Percentiles rank a stretch among this genome's conserved stretches.
phyloP scores from a whole-genome alignment of 2,888 invertebrate species.

The Drosophila subquinaria region DNA sequence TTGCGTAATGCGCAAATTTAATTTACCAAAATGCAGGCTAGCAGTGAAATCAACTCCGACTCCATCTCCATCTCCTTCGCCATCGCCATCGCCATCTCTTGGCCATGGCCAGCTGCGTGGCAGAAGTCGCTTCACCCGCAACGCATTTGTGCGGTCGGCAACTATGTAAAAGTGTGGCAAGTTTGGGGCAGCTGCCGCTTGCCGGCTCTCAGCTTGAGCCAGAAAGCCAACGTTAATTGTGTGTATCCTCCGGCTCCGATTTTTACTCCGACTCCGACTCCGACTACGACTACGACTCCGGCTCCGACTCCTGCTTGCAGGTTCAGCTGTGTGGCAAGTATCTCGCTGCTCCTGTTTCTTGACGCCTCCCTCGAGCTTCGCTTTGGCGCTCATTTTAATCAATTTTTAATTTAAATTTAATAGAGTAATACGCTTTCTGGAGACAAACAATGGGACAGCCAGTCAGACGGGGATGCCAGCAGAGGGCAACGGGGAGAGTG shows the following conservation, averaged over 20 bases:
- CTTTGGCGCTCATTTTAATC: conserved; percentile 76
- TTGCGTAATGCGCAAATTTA: conserved; percentile 82
- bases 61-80: background rate
- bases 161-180: conserved; percentile 51
- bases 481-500: too few relatives aligned
- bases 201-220: conserved; percentile 44
- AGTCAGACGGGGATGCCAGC: background rate
- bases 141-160: conserved; percentile 67
- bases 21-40: conserved; percentile 75
- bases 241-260: conserved; percentile 66
- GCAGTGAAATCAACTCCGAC: conserved; percentile 30
- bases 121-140: conserved; percentile 68
- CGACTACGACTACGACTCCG: background rate
- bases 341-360: conserved; percentile 23
- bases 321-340: conserved; percentile 60
- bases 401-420: conserved; percentile 83
- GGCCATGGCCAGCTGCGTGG: conserved; percentile 28
- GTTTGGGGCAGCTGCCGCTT: conserved; percentile 33
- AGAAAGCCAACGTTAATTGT: conserved; percentile 75
- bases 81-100: background rate
- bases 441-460: conserved; percentile 10
- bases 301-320: conserved; percentile 1
- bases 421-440: conserved; percentile 72
- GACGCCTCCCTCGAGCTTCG: conserved; percentile 13
- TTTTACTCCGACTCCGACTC: background rate